These are phyloP conservation scores for Sarcophaga variegata DNA, from an alignment of 2,888 invertebrate species.

Conservation along the genomic window DNA sequence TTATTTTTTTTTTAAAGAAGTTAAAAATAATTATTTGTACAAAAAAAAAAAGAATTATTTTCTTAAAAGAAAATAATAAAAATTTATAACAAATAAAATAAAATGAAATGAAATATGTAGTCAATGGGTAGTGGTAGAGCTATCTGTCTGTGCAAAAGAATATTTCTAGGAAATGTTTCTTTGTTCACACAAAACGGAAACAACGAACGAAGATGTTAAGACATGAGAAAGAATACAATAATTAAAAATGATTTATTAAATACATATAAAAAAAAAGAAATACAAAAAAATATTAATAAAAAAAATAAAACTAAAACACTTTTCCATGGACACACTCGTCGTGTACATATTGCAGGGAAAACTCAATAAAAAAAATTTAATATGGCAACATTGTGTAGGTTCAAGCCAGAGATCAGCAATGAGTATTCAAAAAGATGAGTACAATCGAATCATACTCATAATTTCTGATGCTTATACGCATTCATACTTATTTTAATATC, in stretches of 20 bases:
- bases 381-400: too few species aligned
- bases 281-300: not conserved
- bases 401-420: too few species aligned
- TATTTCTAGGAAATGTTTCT: not conserved
- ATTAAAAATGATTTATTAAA: conserved; percentile 6
- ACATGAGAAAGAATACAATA: not conserved
- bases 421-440: too few species aligned
- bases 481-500: too few species aligned
- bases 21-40: too few species aligned
- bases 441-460: too few species aligned
- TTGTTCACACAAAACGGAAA: not conserved
- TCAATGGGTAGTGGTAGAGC: too few species aligned
- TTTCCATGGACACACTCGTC: not conserved
- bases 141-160: not conserved
- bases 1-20: too few species aligned
- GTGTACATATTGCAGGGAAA: not conserved
- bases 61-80: not conserved
- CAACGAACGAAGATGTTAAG: not conserved
- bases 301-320: not conserved
- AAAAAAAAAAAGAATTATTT: too few species aligned
- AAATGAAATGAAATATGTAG: not conserved
- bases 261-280: too few species aligned
- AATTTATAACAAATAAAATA: not conserved
- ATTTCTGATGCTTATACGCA: too few species aligned
- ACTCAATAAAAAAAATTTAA: too few species aligned